Base-by-base conservation (phyloP, 92 coral and sea anemone species). In the Siderastrea radians region DNA sequence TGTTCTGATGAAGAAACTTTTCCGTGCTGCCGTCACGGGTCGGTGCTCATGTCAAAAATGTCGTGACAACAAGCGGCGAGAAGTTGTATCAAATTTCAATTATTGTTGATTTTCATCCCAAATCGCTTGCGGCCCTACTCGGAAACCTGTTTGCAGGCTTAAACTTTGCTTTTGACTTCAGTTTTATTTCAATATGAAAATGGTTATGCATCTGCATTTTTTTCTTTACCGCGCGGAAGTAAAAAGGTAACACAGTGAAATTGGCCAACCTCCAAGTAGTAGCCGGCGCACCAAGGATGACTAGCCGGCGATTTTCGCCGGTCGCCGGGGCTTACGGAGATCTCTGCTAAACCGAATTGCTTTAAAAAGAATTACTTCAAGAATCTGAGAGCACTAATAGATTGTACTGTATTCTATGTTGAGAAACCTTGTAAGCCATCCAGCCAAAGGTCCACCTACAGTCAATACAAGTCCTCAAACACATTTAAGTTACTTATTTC, bases 11-110 rank as follows among this genome's bases (percentile, higher is more conserved):
- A 61, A 61, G n/a, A 61, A 61, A 61, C 16, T 61, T 61, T 61
- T 61, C 14, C 14, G 15, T 61, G 66, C 66, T 61, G 66, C 66
- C n/a, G 66, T 61, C 66, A 61, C 66, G 66, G 66, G 66, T 61
- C 66, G 66, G 66, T 61, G 66, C 66, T 7, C 66, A 61, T 1
- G 9, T 61, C 16, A 61, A 61, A 61, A 61, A 60, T 4, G 65
- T 13, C 65, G 65, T 17, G 65, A 60, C 65, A 60, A 60, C 6
- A 54, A 54, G 59, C 59, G 10, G 6, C 59, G 10, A 54, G n/a
- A 54, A 54, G 5, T 54, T 54, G 59, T 54, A 54, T 54, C 59
- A 54, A 54, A 54, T 54, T 54, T 54, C 59, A 54, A n/a, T n/a
- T n/a, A 54, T 54, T 54, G n/a, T n/a, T n/a, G n/a, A 54, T 54